phyloP scores from a whole-genome alignment of 1,140 invertebrate species.

The Nomia melanderi region DNA sequence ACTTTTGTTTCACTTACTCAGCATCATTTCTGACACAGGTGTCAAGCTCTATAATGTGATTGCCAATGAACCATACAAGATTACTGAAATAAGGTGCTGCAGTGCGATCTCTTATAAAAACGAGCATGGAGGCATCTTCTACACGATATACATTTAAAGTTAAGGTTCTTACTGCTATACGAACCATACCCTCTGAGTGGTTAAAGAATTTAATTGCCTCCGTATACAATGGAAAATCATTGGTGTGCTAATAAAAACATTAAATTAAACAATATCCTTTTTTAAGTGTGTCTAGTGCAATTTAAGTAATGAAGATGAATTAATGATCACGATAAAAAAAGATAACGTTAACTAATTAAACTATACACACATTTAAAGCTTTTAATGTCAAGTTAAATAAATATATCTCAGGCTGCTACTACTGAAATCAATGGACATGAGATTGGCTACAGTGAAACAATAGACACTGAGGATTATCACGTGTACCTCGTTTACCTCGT shows the following conservation, averaged over 20 bases:
- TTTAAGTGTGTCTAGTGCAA: conserved; percentile 25
- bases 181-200: conserved; percentile 98
- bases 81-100: conserved; percentile 99
- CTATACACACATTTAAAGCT: conserved; percentile 2
- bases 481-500: conserved; percentile 90
- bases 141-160: conserved; percentile 98
- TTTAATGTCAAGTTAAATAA: conserved; percentile 3
- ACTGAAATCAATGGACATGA: conserved; percentile 41
- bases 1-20: conserved; percentile 86
- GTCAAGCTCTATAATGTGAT: conserved; percentile 98
- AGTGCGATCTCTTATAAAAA: conserved; percentile 97
- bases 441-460: conserved; percentile 43
- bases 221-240: conserved; percentile 99
- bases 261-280: conserved; percentile 45
- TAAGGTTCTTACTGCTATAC: conserved; percentile 98
- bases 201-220: conserved; percentile 99
- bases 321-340: conserved; percentile 2
- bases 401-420: conserved; percentile 24
- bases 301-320: conserved; percentile 16
- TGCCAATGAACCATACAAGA: conserved; percentile 99
- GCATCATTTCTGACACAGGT: conserved; percentile 96
- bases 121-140: conserved; percentile 96
- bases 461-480: conserved; percentile 49
- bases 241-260: conserved; percentile 91
- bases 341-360: conserved; percentile 6